phyloP scores from a whole-genome alignment of 2,888 invertebrate genomes.

The Phengaris alcon region DNA sequence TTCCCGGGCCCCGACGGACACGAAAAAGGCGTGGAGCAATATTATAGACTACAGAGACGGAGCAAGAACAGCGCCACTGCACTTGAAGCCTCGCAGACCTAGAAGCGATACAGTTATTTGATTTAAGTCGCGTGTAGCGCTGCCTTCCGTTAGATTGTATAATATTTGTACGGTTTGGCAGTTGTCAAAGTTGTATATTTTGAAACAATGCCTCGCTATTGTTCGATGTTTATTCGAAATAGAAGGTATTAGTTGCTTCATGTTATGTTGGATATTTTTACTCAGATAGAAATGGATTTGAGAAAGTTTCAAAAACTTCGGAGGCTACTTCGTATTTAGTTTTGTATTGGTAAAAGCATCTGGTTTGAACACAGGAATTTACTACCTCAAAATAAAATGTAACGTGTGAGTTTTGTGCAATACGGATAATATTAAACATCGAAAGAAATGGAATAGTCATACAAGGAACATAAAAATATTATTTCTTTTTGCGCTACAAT shows the following conservation, averaged over 20 bases:
- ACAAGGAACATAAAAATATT: conserved; percentile 34
- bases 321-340: conserved; percentile 26
- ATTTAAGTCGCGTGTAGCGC: conserved; percentile 76
- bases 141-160: conserved; percentile 72
- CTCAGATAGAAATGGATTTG: conserved; percentile 30
- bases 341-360: conserved; percentile 26
- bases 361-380: not conserved
- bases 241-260: conserved; percentile 56
- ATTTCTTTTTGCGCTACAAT: conserved; percentile 38
- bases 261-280: conserved; percentile 31
- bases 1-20: conserved; percentile 60
- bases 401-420: conserved; percentile 4
- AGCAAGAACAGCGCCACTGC: conserved; percentile 76
- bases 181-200: conserved; percentile 78
- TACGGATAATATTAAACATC: conserved; percentile 21
- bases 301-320: conserved; percentile 28
- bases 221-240: conserved; percentile 68
- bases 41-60: conserved; percentile 77
- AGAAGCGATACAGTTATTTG: conserved; percentile 80
- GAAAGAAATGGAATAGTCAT: conserved; percentile 20
- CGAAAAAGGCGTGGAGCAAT: conserved; percentile 78
- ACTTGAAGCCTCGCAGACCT: conserved; percentile 78
- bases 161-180: conserved; percentile 75
- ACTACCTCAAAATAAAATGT: conserved; percentile 24
- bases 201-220: conserved; percentile 69